Percentiles rank a stretch among this genome's conserved stretches.
phyloP scores from a whole-genome alignment of 1,140 invertebrate species.

The Trichogramma pretiosum region DNA sequence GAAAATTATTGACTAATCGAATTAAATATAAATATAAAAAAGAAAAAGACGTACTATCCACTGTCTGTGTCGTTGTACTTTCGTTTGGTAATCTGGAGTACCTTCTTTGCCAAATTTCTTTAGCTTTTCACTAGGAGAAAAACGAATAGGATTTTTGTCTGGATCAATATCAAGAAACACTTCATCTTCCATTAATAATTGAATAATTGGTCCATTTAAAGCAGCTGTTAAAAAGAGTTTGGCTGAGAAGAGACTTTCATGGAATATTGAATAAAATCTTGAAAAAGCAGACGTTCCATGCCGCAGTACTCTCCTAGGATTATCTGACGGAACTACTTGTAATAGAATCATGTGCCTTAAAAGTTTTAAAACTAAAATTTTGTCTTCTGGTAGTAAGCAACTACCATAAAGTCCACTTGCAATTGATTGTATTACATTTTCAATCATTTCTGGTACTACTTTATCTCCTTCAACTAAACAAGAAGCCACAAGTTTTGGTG shows the following conservation, averaged over 20 bases:
- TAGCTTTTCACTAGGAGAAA: conserved; percentile 58
- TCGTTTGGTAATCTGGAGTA: conserved; percentile 58
- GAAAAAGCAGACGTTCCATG: conserved; percentile 83
- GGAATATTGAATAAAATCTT: conserved; percentile 79
- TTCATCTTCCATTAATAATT: conserved; percentile 87
- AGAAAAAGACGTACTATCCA: conserved; percentile 54
- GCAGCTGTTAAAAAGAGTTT: conserved; percentile 89
- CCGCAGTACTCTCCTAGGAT: conserved; percentile 76
- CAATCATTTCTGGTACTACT: conserved; percentile 52
- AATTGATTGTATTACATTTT: conserved; percentile 60
- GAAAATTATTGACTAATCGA: neutral
- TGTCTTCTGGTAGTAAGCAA: conserved; percentile 73
- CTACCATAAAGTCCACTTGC: conserved; percentile 77
- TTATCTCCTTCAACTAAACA: conserved; percentile 74
- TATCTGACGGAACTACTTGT: conserved; percentile 70
- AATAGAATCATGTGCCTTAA: conserved; percentile 74
- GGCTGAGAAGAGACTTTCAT: conserved; percentile 82
- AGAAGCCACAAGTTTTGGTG: conserved; percentile 70
- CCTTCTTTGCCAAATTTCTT: conserved; percentile 74
- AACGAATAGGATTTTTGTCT: conserved; percentile 69
- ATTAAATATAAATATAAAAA: neutral
- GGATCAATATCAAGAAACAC: conserved; percentile 88
- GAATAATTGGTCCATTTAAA: conserved; percentile 83
- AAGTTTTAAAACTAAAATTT: conserved; percentile 66
- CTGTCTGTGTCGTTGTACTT: conserved; percentile 65